Evolutionary conservation across 2,888 invertebrate species (phyloP), one percentile per base, ranked within the genome.

Genomic region (Zygaena filipendulae): DNA sequence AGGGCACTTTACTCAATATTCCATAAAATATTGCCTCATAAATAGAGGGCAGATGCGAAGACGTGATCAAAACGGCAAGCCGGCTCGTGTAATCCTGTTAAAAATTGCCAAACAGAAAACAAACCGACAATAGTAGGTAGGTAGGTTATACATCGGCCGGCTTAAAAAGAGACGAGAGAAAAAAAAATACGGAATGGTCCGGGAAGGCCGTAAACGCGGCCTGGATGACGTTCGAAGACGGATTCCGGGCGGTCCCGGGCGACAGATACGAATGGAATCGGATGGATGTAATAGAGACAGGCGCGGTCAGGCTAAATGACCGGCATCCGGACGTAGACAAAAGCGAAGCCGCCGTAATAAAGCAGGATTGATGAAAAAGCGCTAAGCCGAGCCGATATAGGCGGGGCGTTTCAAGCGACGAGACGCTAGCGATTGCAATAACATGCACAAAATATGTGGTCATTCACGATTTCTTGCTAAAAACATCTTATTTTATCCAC

Each of bases 371-470:
- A 81, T 81, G 80, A 80, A 80, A 80, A 80, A 79, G 79, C 75
- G 82, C 82, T 83, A 83, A 83, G 81, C 79, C 75, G 66, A 71
- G 75, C 80, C 81, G 81, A 77, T 81, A 82, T 81, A 77, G 52
- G n/a, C 49, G 42, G 33, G 21, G 28, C 24, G 43, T 36, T 30
- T 29, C 36, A 43, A 53, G 52, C 27, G 23, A 47, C 19, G 36
- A 43, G 47, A 38, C 41, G 45, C 3, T 6, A 38, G 48, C 47
- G 48, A 22, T 26, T 32, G 5, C 1, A n/a, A n/a, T n/a, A n/a
- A n/a, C n/a, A n/a, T n/a, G n/a, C n/a, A n/a, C n/a, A n/a, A n/a
- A n/a, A n/a, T n/a, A n/a, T n/a, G n/a, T n/a, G n/a, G n/a, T n/a
- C n/a, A n/a, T n/a, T n/a, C n/a, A n/a, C n/a, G n/a, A n/a, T n/a